Conservation (phyloP, 1,140 invertebrate species). For the Himalopsyche phryganea region DNA sequence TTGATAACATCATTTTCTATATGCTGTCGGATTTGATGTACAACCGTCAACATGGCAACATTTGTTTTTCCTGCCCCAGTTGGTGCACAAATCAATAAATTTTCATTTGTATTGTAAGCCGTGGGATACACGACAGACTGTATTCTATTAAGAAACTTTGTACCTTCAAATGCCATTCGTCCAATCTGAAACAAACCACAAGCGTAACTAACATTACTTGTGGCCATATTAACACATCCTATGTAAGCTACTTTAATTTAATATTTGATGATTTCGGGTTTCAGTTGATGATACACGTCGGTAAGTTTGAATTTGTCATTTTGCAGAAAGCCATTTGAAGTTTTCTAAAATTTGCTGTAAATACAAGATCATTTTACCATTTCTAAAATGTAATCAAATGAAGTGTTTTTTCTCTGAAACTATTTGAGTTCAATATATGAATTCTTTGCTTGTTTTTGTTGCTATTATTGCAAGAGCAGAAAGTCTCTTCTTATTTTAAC, state of each 20-base stretch:
- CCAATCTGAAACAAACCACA: conserved; percentile 59
- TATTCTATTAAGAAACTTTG: conserved; percentile 86
- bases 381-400: no score
- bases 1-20: conserved; percentile 75
- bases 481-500: no score
- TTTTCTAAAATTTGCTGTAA: no score
- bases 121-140: conserved; percentile 94
- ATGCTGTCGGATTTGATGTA: conserved; percentile 86
- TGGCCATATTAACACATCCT: background rate
- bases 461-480: no score
- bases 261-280: no score
- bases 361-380: no score
- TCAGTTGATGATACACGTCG: no score
- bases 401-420: no score
- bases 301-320: no score
- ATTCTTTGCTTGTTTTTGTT: no score
- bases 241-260: background rate
- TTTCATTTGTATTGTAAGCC: conserved; percentile 96
- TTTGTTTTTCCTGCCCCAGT: conserved; percentile 98
- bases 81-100: conserved; percentile 93
- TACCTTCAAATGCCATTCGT: conserved; percentile 81
- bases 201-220: background rate
- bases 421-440: no score
- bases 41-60: conserved; percentile 89
- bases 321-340: no score